Percentiles rank a stretch among this genome's conserved stretches.
phyloP scores from a whole-genome alignment of 2,797 vertebrate species.

The Hoplostethus atlanticus region DNA sequence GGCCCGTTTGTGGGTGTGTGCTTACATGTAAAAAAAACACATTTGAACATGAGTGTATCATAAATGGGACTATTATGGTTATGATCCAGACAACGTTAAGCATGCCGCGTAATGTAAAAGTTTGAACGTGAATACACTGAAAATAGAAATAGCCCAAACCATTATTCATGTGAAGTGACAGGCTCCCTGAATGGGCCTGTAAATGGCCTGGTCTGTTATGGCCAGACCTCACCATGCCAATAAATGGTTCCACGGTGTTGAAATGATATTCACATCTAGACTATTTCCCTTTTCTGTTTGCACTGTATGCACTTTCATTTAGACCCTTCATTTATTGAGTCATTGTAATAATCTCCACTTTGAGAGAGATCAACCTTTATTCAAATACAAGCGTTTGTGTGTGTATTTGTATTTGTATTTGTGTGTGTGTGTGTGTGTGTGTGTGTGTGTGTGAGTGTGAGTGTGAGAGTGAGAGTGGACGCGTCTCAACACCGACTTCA shows the following conservation, averaged over 20 bases:
- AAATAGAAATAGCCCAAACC: constrained; percentile 3
- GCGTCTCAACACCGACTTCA: constrained; percentile 73
- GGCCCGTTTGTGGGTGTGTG: constrained; percentile 7
- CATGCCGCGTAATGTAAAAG: neutral
- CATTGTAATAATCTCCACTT: constrained; percentile 60
- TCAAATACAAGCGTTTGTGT: constrained; percentile 45
- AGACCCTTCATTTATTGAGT: constrained; percentile 51
- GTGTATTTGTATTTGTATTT: neutral
- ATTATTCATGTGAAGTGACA: neutral
- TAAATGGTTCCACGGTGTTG: no score
- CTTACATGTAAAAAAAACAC: constrained; percentile 16
- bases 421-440: constrained; percentile 24
- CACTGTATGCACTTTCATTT: constrained; percentile 21
- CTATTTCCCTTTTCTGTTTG: constrained; percentile 22
- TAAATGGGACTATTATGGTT: constrained; percentile 24
- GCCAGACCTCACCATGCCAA: no score
- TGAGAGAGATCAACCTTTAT: constrained; percentile 56
- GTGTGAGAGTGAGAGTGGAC: neutral
- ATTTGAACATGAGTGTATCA: constrained; percentile 31
- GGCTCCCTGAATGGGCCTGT: constrained; percentile 1
- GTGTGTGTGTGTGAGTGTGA: neutral
- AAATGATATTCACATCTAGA: neutral
- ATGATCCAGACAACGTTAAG: neutral
- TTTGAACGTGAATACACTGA: constrained; percentile 9
- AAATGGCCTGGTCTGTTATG: no score